These are phyloP conservation scores for Allacma fusca DNA, from an alignment of 2,888 invertebrate genomes.

Conservation along the genomic window DNA sequence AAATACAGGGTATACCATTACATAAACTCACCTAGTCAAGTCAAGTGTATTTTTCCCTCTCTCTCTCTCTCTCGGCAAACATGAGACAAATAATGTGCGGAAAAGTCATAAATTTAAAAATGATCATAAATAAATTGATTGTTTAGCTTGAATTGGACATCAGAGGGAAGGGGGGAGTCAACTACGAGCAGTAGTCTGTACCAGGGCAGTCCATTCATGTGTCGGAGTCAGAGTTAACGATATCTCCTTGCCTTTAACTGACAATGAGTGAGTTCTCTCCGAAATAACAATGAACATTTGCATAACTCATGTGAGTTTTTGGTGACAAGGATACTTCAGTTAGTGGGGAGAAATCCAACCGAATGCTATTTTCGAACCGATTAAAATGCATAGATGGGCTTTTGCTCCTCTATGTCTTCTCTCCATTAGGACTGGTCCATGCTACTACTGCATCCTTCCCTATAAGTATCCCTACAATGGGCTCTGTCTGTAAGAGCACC, in stretches of 20 bases:
- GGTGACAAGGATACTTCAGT: constrained; percentile 14
- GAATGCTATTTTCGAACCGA: constrained; percentile 23
- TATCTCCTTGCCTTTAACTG: not conserved
- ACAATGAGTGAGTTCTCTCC: constrained; percentile 9
- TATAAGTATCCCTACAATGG: no score
- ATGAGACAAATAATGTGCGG: constrained; percentile 22
- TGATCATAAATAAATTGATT: constrained; percentile 36
- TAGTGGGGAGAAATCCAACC: not conserved
- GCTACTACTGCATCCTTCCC: no score
- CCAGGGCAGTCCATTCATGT: not conserved
- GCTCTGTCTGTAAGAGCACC: no score
- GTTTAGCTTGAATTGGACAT: constrained; percentile 21
- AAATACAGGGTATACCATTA: no score
- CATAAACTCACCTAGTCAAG: no score
- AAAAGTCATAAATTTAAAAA: constrained; percentile 16
- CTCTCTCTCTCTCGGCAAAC: not conserved
- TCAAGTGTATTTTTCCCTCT: no score
- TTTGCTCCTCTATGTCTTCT: not conserved
- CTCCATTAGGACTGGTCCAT: not conserved
- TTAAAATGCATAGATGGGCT: constrained; percentile 31
- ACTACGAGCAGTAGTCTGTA: not conserved
- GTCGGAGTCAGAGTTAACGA: not conserved
- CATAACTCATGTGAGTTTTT: constrained; percentile 22
- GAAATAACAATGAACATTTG: constrained; percentile 18
- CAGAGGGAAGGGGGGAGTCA: constrained; percentile 2